Conservation (phyloP, 2,888 invertebrate species). For the Lycaena phlaeas region DNA sequence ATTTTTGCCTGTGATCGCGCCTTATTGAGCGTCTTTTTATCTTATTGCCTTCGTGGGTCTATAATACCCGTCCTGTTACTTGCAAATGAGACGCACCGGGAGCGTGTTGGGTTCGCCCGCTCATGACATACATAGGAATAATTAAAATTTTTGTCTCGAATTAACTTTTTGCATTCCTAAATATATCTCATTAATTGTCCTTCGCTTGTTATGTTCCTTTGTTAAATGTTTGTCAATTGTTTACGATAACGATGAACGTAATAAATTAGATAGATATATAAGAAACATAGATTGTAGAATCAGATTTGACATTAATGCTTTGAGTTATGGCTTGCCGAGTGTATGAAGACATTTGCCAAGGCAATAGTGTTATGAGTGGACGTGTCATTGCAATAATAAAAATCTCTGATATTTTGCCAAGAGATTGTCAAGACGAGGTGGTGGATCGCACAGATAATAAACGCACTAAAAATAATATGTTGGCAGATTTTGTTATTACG, state of each 20-base stretch:
- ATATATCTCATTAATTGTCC: conserved; percentile 5
- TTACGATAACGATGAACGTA: background rate
- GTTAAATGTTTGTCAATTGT: conserved; percentile 11
- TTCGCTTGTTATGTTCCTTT: conserved; percentile 9
- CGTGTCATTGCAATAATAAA: conserved; percentile 58
- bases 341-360: conserved; percentile 49
- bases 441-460: conserved; percentile 37
- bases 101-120: conserved; percentile 55
- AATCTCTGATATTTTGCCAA: conserved; percentile 60
- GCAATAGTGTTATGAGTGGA: conserved; percentile 59
- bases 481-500: conserved; percentile 1
- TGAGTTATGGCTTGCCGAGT: conserved; percentile 47
- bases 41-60: conserved; percentile 68
- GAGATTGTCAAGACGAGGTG: conserved; percentile 38
- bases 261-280: no score
- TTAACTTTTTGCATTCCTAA: conserved; percentile 26
- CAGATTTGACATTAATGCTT: conserved; percentile 44
- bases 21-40: conserved; percentile 71
- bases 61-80: conserved; percentile 69
- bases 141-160: conserved; percentile 47
- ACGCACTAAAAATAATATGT: conserved; percentile 38
- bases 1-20: conserved; percentile 72
- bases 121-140: conserved; percentile 60
- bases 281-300: conserved; percentile 34
- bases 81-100: conserved; percentile 68